Evolutionary conservation across 2,888 invertebrate species (phyloP), one percentile per base, ranked within the genome.

Genomic region (Alloscopus bannaensis): DNA sequence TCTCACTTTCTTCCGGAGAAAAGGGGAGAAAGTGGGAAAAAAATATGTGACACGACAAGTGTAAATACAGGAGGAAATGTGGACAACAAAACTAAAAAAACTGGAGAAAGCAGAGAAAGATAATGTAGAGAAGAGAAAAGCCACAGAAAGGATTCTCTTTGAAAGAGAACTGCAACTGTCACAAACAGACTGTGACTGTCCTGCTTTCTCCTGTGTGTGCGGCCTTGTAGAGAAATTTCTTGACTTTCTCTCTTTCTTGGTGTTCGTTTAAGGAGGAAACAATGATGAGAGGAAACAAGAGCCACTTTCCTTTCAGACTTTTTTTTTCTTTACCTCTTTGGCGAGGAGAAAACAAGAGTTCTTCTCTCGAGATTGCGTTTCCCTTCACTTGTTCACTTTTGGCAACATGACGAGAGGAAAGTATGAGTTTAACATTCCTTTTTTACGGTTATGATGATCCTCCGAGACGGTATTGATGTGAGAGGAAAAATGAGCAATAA

Each of bases 41-140:
- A 45, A 45, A 45, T 45, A 45, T 45, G 45, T 45, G 45, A 45
- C 45, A 45, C 45, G 45, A 45, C 45, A 45, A 45, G 45, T 45
- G 45, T 45, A 45, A 45, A 45, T 45, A 45, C 18, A 45, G 36
- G 6, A 13, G 36, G 13, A 36, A 8, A 36, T 36, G 13, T n/a
- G 45, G n/a, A 45, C n/a, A 45, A 45, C 3, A 45, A 45, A 3
- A 45, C 3, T 16, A 16, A 45, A 45, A 45, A 45, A 16, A n/a
- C 13, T n/a, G 18, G 13, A 18, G n/a, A 16, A 45, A 45, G 13
- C 8, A 3, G 45, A 3, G n/a, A 11, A 18, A 45, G 18, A 18
- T 16, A 45, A 45, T n/a, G 45, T 18, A 45, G 13, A 18, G 18
- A 36, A 36, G 6, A 36, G 36, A 13, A 13, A 36, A 45, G 18